Evolutionary conservation across 2,888 invertebrate species (phyloP).

Genomic region (Lepidocyrtinus sp.): DNA sequence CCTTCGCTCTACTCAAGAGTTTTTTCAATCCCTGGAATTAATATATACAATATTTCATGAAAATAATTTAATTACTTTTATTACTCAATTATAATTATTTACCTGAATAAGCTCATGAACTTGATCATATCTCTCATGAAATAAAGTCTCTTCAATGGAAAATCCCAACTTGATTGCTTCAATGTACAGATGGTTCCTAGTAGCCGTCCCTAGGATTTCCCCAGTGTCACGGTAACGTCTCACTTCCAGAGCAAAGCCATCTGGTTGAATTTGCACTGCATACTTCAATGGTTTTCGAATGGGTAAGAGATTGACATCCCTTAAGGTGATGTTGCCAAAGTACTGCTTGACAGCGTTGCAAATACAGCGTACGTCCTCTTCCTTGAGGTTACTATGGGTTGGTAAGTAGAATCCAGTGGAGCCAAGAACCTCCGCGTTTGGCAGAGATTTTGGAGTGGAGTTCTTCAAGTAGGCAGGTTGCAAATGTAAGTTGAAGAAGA

Average conservation of each 20-base stretch:
- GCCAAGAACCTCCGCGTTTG: slow-evolving; percentile 52
- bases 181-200: slow-evolving; percentile 30
- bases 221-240: slow-evolving; percentile 36
- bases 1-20: not conserved
- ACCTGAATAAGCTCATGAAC: not conserved
- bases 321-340: not conserved
- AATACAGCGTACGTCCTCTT: slow-evolving; percentile 43
- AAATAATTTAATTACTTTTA: not conserved
- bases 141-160: slow-evolving; percentile 27
- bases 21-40: too few species aligned
- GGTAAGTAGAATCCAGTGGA: slow-evolving; percentile 59
- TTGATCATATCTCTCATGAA: slow-evolving; percentile 45
- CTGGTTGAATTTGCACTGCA: slow-evolving; percentile 38
- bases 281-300: not conserved
- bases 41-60: slow-evolving; percentile 1
- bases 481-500: slow-evolving; percentile 60
- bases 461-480: slow-evolving; percentile 55
- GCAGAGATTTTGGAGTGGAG: slow-evolving; percentile 1
- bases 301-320: not conserved
- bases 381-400: slow-evolving; percentile 42
- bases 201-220: not conserved
- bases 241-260: slow-evolving; percentile 41
- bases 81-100: not conserved
- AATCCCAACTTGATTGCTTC: slow-evolving; percentile 43
- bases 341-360: slow-evolving; percentile 20